phyloP scores from a whole-genome alignment of 2,113 vertebrate genomes.

The Apeltes quadracus region DNA sequence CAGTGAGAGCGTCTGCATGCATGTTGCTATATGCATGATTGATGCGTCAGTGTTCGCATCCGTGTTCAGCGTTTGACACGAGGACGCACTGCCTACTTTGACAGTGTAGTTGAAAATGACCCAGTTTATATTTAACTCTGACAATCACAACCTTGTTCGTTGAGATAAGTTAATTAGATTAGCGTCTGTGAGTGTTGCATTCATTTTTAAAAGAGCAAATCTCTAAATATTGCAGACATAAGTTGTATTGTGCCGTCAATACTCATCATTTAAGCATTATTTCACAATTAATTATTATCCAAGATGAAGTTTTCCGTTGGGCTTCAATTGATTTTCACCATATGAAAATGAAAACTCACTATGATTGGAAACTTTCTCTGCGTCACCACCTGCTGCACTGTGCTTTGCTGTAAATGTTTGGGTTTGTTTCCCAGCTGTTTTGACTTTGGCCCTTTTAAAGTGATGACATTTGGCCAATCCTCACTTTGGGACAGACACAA shows the following conservation, averaged over 20 bases:
- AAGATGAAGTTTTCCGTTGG: conserved; percentile 1
- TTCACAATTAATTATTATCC: background rate
- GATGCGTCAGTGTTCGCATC: conserved; percentile 46
- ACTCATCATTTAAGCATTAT: background rate
- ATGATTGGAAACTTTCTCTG: conserved; percentile 3
- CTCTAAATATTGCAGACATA: background rate
- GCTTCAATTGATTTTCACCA: conserved; percentile 11
- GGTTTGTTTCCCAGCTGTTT: background rate
- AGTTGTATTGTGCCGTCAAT: background rate
- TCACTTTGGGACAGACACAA: no score
- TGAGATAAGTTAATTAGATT: background rate
- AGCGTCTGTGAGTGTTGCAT: background rate
- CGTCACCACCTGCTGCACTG: background rate
- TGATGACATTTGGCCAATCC: background rate
- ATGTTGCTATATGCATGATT: conserved; percentile 41
- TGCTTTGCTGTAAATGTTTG: background rate
- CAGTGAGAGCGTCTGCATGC: background rate
- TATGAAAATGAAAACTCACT: conserved; percentile 4
- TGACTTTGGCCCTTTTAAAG: background rate
- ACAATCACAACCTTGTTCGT: conserved; percentile 4
- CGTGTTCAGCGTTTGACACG: conserved; percentile 21
- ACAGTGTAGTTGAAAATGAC: conserved; percentile 36
- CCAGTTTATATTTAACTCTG: conserved; percentile 17
- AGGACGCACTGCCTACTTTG: conserved; percentile 1
- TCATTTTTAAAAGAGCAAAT: background rate